Evolutionary conservation across 2,888 invertebrate species (phyloP).

Genomic region (Aethes cnicana): DNA sequence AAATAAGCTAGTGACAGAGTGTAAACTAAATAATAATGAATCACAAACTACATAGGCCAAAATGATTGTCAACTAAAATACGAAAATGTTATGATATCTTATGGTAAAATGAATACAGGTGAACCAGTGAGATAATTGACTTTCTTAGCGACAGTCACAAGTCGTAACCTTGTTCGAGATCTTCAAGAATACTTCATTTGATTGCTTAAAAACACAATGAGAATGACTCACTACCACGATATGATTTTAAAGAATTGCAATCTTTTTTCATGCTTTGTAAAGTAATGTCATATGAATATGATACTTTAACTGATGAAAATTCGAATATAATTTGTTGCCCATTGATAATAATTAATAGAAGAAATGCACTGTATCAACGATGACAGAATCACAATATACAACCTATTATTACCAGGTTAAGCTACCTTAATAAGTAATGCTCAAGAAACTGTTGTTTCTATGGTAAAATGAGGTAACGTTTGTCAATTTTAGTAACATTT

Average conservation of each 20-base stretch:
- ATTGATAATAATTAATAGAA: too few species aligned
- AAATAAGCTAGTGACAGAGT: slow-evolving; percentile 3
- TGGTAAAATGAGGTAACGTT: too few species aligned
- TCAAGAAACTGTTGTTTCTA: too few species aligned
- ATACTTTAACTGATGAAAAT: too few species aligned
- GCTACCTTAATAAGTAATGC: too few species aligned
- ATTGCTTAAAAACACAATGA: slow-evolving; percentile 26
- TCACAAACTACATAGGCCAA: not conserved
- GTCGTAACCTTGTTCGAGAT: slow-evolving; percentile 17
- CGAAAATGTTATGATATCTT: not conserved
- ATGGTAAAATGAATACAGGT: not conserved
- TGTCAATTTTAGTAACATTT: too few species aligned
- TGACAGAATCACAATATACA: too few species aligned
- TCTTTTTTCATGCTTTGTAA: slow-evolving; percentile 37
- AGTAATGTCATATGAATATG: slow-evolving; percentile 55
- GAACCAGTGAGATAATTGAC: slow-evolving; percentile 7
- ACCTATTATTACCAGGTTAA: too few species aligned
- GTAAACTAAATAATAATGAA: not conserved
- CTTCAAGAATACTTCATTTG: slow-evolving; percentile 20
- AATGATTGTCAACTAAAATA: not conserved
- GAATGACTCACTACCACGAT: slow-evolving; percentile 22
- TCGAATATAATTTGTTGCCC: too few species aligned
- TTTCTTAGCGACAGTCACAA: slow-evolving; percentile 4
- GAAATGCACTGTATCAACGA: too few species aligned
- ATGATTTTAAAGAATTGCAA: slow-evolving; percentile 23